These are phyloP conservation scores for Meloidogyne exigua DNA, from an alignment of 1,140 invertebrate species.

Conservation along the genomic window DNA sequence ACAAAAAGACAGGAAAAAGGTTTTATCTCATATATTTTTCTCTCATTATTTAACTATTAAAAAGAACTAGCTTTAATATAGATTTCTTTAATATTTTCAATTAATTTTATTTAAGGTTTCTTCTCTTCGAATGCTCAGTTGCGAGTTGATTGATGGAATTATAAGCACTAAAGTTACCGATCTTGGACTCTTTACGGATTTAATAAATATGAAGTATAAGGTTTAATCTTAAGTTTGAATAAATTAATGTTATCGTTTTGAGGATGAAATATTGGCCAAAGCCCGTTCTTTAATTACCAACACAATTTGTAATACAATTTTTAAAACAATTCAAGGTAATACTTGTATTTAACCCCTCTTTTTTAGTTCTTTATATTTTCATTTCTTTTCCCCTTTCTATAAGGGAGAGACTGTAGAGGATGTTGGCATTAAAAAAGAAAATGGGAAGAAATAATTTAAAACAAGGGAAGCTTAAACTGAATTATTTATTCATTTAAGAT, in stretches of 20 bases:
- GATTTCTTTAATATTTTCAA: too few relatives aligned
- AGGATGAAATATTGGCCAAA: conserved; percentile 51
- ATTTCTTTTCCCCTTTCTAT: too few relatives aligned
- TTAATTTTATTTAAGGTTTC: not conserved
- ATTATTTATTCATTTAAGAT: too few relatives aligned
- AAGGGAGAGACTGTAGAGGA: too few relatives aligned
- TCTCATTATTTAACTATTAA: too few relatives aligned
- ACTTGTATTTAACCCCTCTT: too few relatives aligned
- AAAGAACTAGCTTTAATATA: not conserved
- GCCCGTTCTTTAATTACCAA: conserved; percentile 43
- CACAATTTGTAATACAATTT: conserved; percentile 49
- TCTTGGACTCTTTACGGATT: conserved; percentile 45
- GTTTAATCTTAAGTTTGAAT: conserved; percentile 15
- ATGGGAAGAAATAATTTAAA: too few relatives aligned
- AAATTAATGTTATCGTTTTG: conserved; percentile 23
- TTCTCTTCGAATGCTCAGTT: conserved; percentile 19
- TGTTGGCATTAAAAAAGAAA: too few relatives aligned
- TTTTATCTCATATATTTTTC: conserved; percentile 5
- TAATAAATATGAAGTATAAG: conserved; percentile 51
- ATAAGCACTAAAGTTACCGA: conserved; percentile 46
- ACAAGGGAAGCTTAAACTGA: too few relatives aligned
- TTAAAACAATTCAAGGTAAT: conserved; percentile 38
- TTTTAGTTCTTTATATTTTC: too few relatives aligned
- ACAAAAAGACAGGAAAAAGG: conserved; percentile 40
- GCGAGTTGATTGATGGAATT: conserved; percentile 36